Evolutionary conservation across 53 echinoderm and acorn worm genomes (phyloP), one percentile per base, ranked within the genome.

Genomic region (Zoroaster sp.): DNA sequence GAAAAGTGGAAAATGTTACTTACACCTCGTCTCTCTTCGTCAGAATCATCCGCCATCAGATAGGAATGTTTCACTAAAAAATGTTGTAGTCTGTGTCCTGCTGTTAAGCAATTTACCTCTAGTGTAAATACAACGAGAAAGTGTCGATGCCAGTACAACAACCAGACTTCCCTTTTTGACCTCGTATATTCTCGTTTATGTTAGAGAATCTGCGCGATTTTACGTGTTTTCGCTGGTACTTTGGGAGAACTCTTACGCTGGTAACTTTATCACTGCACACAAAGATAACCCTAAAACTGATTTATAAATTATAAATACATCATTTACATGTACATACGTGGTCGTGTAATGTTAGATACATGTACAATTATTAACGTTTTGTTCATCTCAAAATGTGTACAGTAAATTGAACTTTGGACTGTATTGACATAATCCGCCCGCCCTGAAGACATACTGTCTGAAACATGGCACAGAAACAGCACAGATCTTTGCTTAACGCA

Each of bases 21-120:
- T 92, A 94, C 94, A 82, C 91, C 94, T 91, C 42, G 92, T 69
- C 72, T 94, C 85, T 94, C 94, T 85, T 94, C 94, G 83, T 92
- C 94, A 51, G 89, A 94, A 49, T 94, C 94, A 94, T 94, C 94
- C 94, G 94, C 94, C 94, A 94, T 94, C 86, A 89, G 94, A n/a
- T n/a, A 89, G 35, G 71, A 85, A 85, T 85, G 85, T 71, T 34
- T 43, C 3, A n/a, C 54, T n/a, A 20, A 59, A 54, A 59, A 28
- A 25, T 2, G 28, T 20, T 5, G 3, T 55, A 28, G 63, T 59
- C 63, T 10, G 63, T 25, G 28, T 59, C 63, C 63, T 25, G 30
- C 15, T 59, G 8, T 25, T 20, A 59, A 21, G 4, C 17, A 15
- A 28, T 25, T 0, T 9, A 6, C 1, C 2, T 9, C 30, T 28